Percentiles rank a stretch among this genome's conserved stretches.
These are phyloP conservation scores for Drosophila teissieri DNA, from an alignment of 1,140 invertebrate genomes.

Conservation along the genomic window DNA sequence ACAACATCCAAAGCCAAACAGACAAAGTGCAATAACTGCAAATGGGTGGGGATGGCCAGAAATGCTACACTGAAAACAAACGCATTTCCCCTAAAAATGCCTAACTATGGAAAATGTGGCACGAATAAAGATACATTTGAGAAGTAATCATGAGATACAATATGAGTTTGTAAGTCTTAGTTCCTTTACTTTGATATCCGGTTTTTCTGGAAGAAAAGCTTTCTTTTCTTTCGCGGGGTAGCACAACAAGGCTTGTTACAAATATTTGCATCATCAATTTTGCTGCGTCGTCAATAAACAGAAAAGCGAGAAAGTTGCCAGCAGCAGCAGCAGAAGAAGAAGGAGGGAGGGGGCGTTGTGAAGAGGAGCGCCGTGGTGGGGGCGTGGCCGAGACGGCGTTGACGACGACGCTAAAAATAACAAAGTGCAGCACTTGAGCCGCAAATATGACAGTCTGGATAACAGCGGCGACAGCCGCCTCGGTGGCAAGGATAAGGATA, in stretches of 20 bases:
- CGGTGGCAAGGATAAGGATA: constrained; percentile 37
- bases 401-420: constrained; percentile 67
- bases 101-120: too few species aligned
- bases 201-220: not conserved
- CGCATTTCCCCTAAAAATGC: too few species aligned
- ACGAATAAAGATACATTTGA: too few species aligned
- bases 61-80: not conserved
- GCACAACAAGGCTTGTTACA: constrained; percentile 25
- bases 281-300: constrained; percentile 45
- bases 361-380: not conserved
- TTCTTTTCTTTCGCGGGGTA: not conserved
- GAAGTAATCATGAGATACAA: too few species aligned
- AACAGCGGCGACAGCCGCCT: constrained; percentile 31
- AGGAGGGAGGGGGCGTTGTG: not conserved
- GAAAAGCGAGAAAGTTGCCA: constrained; percentile 20
- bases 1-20: constrained; percentile 48
- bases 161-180: too few species aligned
- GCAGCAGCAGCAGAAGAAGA: constrained; percentile 1
- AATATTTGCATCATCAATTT: constrained; percentile 69
- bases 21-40: constrained; percentile 52
- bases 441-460: constrained; percentile 65
- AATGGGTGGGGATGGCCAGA: constrained; percentile 22
- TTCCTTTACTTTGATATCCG: not conserved
- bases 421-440: constrained; percentile 70
- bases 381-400: constrained; percentile 6